phyloP scores from a whole-genome alignment of 2,888 invertebrate genomes.

The Trachelus troglodyta region DNA sequence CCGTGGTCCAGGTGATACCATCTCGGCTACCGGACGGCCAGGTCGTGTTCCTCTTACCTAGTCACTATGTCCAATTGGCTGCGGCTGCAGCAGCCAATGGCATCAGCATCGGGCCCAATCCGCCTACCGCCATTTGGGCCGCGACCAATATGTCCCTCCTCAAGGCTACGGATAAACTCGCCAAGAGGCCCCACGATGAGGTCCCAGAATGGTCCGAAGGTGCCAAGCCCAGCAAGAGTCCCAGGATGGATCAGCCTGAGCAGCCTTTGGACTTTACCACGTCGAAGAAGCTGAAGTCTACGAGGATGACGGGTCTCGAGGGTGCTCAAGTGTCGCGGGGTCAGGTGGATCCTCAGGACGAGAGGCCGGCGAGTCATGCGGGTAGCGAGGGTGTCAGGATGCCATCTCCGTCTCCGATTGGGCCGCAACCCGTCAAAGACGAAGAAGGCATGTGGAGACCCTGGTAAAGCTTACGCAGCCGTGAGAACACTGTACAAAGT shows the following conservation, averaged over 20 bases:
- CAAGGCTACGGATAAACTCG: conserved; percentile 60
- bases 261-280: conserved; percentile 63
- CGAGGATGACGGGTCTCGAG: conserved; percentile 23
- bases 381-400: conserved; percentile 45
- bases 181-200: conserved; percentile 59
- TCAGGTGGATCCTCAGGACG: conserved; percentile 11
- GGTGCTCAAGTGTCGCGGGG: background rate
- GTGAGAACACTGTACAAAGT: conserved; percentile 4
- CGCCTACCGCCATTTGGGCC: conserved; percentile 64
- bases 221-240: conserved; percentile 45
- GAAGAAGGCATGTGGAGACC: conserved; percentile 65
- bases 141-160: conserved; percentile 63
- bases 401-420: conserved; percentile 41
- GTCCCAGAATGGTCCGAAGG: conserved; percentile 30
- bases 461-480: conserved; percentile 47
- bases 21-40: conserved; percentile 72
- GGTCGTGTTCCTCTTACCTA: conserved; percentile 72
- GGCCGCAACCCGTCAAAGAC: conserved; percentile 56
- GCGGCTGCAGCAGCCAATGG: conserved; percentile 67
- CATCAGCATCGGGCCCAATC: conserved; percentile 63
- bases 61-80: conserved; percentile 73
- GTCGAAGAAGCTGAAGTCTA: conserved; percentile 54
- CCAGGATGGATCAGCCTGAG: conserved; percentile 52
- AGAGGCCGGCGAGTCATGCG: conserved; percentile 50
- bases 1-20: conserved; percentile 68